A percentile compares a stretch with the other conserved stretches of the same genome.
These are phyloP conservation scores for Acanthochromis polyacanthus DNA, from an alignment of 2,113 vertebrate genomes.

Conservation along the genomic window DNA sequence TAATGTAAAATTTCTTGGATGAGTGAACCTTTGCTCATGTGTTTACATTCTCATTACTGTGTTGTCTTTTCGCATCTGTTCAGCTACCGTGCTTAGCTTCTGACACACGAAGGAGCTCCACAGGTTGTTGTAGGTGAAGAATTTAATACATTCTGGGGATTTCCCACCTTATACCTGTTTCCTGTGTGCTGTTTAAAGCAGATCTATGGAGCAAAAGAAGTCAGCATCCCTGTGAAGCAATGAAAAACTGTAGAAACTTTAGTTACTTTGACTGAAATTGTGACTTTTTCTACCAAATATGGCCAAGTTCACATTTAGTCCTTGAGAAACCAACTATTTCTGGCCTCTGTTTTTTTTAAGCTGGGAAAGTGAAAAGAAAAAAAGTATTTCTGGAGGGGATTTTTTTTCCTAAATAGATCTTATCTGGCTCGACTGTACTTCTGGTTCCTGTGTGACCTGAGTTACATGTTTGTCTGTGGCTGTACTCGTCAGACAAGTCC, in stretches of 20 bases:
- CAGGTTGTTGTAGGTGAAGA: constrained; percentile 1
- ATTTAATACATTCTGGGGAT: background rate
- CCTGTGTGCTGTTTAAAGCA: background rate
- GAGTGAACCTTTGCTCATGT: constrained; percentile 59
- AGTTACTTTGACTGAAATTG: constrained; percentile 12
- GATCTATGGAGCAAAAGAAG: constrained; percentile 1
- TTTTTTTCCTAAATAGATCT: background rate
- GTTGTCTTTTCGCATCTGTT: constrained; percentile 50
- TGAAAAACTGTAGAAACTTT: background rate
- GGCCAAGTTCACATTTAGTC: constrained; percentile 24
- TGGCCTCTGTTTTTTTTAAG: constrained; percentile 19
- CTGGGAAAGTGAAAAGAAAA: constrained; percentile 10
- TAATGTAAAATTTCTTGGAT: constrained; percentile 71
- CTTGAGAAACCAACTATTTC: constrained; percentile 50
- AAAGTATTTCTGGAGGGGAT: background rate
- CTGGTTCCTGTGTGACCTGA: background rate
- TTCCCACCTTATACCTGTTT: background rate
- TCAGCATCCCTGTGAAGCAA: background rate
- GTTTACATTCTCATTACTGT: constrained; percentile 65
- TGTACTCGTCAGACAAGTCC: background rate
- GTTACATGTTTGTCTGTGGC: background rate
- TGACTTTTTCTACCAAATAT: constrained; percentile 39
- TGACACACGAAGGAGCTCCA: constrained; percentile 5
- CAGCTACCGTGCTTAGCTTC: constrained; percentile 15
- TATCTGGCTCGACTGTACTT: background rate